Evolutionary conservation across 2,113 vertebrate genomes (phyloP).

Genomic region (Hippolais icterina): DNA sequence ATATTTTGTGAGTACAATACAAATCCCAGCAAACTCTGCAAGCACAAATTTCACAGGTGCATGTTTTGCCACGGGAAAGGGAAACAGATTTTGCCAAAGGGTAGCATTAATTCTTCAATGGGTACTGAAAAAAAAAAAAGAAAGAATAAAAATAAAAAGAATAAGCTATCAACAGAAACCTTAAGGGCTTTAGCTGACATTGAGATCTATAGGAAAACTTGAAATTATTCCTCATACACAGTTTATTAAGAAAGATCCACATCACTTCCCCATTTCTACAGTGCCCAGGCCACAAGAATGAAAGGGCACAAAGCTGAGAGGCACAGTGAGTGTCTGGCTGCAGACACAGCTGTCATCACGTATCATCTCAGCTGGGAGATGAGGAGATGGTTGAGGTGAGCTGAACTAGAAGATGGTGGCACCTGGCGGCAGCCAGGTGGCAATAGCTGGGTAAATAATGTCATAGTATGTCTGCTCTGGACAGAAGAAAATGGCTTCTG

Average conservation of each 20-base stretch:
- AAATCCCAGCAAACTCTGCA: background rate
- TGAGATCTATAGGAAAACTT: background rate
- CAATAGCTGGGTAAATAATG: background rate
- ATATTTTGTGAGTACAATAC: background rate
- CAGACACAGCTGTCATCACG: background rate
- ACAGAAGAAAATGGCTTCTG: background rate
- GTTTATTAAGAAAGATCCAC: background rate
- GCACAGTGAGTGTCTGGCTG: background rate
- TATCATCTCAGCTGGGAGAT: background rate
- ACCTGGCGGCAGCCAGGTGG: background rate
- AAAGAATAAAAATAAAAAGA: background rate
- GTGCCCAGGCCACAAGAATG: background rate
- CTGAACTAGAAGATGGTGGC: background rate
- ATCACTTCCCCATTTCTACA: background rate
- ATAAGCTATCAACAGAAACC: background rate
- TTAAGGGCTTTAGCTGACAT: background rate
- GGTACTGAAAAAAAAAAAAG: background rate
- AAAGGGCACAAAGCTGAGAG: background rate
- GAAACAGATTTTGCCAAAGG: background rate
- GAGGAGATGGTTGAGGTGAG: background rate
- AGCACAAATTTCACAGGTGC: background rate
- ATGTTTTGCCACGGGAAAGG: background rate
- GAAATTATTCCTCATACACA: background rate
- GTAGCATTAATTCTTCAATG: background rate
- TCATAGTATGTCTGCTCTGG: background rate